Evolutionary conservation across 2,113 vertebrate species (phyloP).

Genomic region (Calonectris borealis): DNA sequence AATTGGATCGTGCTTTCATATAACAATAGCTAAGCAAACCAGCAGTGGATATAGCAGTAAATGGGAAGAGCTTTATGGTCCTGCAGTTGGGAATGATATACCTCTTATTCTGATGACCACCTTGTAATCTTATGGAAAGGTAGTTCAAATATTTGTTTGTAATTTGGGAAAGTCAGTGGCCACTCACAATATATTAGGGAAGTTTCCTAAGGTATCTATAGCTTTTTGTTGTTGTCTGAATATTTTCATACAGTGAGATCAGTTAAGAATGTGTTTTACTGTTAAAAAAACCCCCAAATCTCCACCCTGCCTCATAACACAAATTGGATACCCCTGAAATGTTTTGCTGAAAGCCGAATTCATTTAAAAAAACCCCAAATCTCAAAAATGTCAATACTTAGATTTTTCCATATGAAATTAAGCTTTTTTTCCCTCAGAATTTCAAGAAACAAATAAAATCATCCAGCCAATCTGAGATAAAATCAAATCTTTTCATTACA

Average conservation of each 20-base stretch:
- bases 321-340: background rate
- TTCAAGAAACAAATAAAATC: background rate
- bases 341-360: background rate
- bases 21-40: background rate
- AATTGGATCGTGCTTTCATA: background rate
- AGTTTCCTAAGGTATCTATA: background rate
- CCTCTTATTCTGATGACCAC: background rate
- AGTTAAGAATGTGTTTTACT: background rate
- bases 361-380: background rate
- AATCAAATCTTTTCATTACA: background rate
- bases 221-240: background rate
- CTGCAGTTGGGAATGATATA: background rate
- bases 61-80: background rate
- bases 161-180: background rate
- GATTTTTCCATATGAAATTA: background rate
- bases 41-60: background rate
- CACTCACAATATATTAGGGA: background rate
- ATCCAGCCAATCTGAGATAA: background rate
- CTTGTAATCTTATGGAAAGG: background rate
- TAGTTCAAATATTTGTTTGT: background rate
- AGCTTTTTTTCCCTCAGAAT: background rate
- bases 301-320: background rate
- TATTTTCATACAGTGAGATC: background rate
- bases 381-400: background rate
- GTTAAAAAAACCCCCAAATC: background rate